Evolutionary conservation across 2,113 vertebrate genomes (phyloP), one percentile per base, ranked within the genome.

Genomic region (Struthidea cinerea): DNA sequence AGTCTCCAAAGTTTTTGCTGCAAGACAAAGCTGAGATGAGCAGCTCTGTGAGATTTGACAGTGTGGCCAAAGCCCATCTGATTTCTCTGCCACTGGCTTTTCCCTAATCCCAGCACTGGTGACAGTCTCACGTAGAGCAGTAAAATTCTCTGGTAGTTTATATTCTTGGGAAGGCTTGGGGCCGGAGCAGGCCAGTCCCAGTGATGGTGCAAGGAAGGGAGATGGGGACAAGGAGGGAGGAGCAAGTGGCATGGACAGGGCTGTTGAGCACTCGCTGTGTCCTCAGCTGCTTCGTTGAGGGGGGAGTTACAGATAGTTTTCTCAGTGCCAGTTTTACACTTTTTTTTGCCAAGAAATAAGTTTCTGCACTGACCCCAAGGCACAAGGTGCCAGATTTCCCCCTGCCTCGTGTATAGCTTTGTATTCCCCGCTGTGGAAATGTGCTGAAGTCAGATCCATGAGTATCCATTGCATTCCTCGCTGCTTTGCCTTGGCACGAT

Each of bases 201-300:
- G 27, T 0, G 3, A 12, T 30, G 26, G 18, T 50, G 26, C 20
- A 46, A 49, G 10, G 64, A 70, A 26, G 4, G 16, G 23, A 3
- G 1, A 22, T 42, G 13, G 23, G 39, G 44, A 64, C 7, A n/a
- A 21, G 20, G 8, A 49, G 11, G 6, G 26, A 74, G 37, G 7
- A 80, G 9, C 0, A 3, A 87, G 33, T 27, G 35, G 3, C 6
- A 7, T 0, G 2, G 47, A 4, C 8, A 47, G 21, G 10, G 3
- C 9, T 78, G 22, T 46, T 57, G 46, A n/a, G 32, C 16, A 19
- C 11, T 11, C 9, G 4, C 8, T 32, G 7, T 74, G 12, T 57
- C 11, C 10, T 75, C 26, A 53, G 3, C 16, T 42, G 11, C 0
- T 59, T 89, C 19, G 4, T 63, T 22, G 32, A 33, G 14, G 6